phyloP scores from a whole-genome alignment of 2,797 vertebrate species.

The Lithobates sylvaticus region DNA sequence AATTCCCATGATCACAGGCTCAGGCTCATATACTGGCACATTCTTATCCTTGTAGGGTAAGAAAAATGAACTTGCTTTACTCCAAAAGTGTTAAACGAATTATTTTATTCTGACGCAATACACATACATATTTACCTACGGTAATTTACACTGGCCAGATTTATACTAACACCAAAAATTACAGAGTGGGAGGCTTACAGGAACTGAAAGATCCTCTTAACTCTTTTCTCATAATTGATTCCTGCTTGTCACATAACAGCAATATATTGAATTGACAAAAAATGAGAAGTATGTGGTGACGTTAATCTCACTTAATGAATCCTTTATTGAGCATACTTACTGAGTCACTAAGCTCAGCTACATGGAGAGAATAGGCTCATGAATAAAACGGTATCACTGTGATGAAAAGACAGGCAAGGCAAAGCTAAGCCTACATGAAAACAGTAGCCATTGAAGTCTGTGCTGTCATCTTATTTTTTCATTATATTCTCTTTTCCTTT shows the following conservation, averaged over 20 bases:
- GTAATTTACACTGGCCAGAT: neutral
- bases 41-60: neutral
- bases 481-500: too few relatives aligned
- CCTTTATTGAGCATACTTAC: constrained; percentile 57
- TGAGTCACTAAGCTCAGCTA: constrained; percentile 63
- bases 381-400: constrained; percentile 62
- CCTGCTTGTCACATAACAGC: neutral
- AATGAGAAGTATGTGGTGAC: constrained; percentile 63
- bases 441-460: neutral
- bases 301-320: constrained; percentile 61
- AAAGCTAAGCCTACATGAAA: constrained; percentile 53
- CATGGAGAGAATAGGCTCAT: constrained; percentile 52
- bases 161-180: constrained; percentile 15
- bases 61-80: neutral
- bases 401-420: constrained; percentile 21
- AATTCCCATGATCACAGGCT: too few relatives aligned
- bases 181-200: constrained; percentile 14
- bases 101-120: constrained; percentile 1
- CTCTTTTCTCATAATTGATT: neutral
- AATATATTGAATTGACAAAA: neutral
- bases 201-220: neutral
- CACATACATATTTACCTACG: neutral
- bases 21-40: too few relatives aligned
- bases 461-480: constrained; percentile 1
- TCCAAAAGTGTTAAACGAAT: neutral